Base-by-base conservation (phyloP, 2,888 invertebrate genomes). In the Galerucella pusilla region DNA sequence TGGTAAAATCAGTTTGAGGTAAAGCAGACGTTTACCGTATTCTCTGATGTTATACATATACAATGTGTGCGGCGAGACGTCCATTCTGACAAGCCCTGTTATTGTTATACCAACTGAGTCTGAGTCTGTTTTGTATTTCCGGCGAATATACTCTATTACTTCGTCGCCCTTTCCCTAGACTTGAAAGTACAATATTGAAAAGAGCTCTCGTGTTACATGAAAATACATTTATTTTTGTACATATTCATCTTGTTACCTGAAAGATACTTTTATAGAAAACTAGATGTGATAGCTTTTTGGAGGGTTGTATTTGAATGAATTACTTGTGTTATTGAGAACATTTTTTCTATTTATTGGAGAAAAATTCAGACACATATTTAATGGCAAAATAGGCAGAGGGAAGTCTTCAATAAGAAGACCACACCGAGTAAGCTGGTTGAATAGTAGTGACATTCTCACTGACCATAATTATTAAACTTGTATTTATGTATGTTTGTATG, bases 181-280 rank as follows among this genome's bases (percentile, higher is more conserved):
- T 52, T 16, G 12, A 46, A 35, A 54, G 54, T 74, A 75, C 76
- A 66, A 74, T 75, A 79, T 79, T 80, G 78, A 78, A 79, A 78
- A 77, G 76, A 77, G 75, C 75, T 76, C 76, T 78, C 77, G 67
- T 52, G 77, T 78, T 80, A 77, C 80, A 75, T 73, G 67, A 75
- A 77, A 79, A 78, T 77, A 73, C 69, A 71, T 68, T 72, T 75
- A 73, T 79, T 76, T 78, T 73, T 72, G 59, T 77, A 74, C 77
- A 80, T 71, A 66, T 78, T 61, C 75, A 79, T 76, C 76, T 71
- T 72, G 75, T 77, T 74, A 75, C 67, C 57, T 42, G 42, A 66
- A 67, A 57, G 57, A 16, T 10, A 57, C 57, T 57, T 57, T 57
- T 20, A 57, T 20, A 20, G 20, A 20, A 14, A 10, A 10, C 65